Evolutionary conservation across 2,797 vertebrate genomes (phyloP).

Genomic region (Phoeniculus purpureus): DNA sequence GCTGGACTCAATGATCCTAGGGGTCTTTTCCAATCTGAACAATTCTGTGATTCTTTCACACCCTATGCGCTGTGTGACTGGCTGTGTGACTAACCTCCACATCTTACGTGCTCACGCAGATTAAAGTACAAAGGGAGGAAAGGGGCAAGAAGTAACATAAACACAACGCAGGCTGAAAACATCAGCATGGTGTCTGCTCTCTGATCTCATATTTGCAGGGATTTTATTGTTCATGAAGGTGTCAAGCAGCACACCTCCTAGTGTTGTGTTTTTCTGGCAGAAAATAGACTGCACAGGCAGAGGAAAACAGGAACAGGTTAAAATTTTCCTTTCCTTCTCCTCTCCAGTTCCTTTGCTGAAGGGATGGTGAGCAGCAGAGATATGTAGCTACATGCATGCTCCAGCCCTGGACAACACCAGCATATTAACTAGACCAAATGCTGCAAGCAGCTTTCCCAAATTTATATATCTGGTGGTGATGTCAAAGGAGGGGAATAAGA

Average conservation of each 20-base stretch:
- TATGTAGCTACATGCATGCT: accelerated
- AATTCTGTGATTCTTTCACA: neutral
- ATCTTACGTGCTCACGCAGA: neutral
- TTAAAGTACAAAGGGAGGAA: neutral
- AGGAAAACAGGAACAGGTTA: neutral
- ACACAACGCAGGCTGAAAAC: neutral
- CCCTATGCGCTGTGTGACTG: neutral
- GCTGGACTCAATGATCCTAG: too few relatives aligned
- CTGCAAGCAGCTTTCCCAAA: neutral
- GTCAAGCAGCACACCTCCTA: neutral
- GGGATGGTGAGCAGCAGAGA: neutral
- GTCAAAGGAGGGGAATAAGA: neutral
- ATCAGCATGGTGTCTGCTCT: neutral
- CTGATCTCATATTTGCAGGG: neutral
- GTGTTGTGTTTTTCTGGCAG: neutral
- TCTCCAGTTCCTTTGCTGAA: neutral
- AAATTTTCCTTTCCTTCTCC: neutral
- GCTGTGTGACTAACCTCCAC: accelerated
- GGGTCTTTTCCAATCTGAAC: too few relatives aligned
- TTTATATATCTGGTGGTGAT: neutral
- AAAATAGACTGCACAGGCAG: neutral
- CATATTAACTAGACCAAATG: neutral
- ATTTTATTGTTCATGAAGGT: neutral
- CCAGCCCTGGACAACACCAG: neutral
- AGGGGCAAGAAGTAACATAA: neutral